Base-by-base conservation (phyloP, 2,888 invertebrate species). In the Leptinotarsa juncta region DNA sequence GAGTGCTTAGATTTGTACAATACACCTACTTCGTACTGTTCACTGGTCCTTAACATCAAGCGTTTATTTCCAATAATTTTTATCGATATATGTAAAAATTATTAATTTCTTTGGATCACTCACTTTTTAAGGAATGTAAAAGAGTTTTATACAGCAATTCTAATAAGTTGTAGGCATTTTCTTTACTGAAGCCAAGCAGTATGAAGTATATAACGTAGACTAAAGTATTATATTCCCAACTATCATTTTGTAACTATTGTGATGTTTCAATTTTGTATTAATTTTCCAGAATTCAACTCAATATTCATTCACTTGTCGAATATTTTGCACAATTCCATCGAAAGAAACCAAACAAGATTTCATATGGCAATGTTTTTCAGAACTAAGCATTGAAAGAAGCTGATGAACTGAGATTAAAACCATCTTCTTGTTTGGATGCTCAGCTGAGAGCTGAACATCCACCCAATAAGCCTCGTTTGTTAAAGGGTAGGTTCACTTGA, bases 1-100 rank as follows among this genome's bases (percentile, higher is more conserved):
- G 86, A 86, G 85, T 85, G 86, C 86, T 86, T 86, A 86, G 84
- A 84, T 80, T 75, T 85, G 83, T 84, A 83, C 74, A 78, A 81
- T 80, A 79, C 79, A 79, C 77, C 65, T 77, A 77, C 78, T 78
- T 77, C 70, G 67, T 77, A 72, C 77, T 74, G 77, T 71, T 67
- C 62, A 60, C 57, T 57, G 67, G 57, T 67, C 62, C 50, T 10
- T 20, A 32, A 32, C 62, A 42, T n/a, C 32, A 62, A 62, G 12
- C 18, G 5, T 62, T 16, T 42, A 62, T 62, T 62, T 62, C n/a
- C 16, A 62, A 26, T 15, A 60, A 62, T 32, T 62, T 62, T 62
- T n/a, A 32, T 62, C 42, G 42, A 62, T 42, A 62, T 74, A 42
- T 55, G 32, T 53, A 26, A 18, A 42, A 68, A 68, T 57, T 55